Evolutionary conservation across 1,140 invertebrate species (phyloP).

Genomic region (Drosophila melanica): DNA sequence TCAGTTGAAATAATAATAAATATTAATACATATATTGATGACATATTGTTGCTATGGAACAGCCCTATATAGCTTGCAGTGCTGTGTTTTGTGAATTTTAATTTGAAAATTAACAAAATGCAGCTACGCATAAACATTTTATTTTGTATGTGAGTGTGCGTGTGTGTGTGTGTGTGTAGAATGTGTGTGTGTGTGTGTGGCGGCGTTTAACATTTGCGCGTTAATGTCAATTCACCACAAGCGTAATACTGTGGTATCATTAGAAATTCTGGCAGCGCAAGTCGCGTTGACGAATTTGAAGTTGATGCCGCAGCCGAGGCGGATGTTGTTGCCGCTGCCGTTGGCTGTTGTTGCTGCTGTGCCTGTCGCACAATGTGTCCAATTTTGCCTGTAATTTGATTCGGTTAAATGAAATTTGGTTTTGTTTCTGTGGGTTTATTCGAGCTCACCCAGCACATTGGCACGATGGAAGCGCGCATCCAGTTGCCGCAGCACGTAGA

Average conservation of each 20-base stretch:
- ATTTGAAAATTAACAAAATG: constrained; percentile 20
- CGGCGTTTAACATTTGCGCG: constrained; percentile 60
- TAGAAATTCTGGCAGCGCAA: constrained; percentile 66
- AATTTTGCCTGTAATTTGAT: constrained; percentile 63
- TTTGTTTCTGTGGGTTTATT: too few relatives aligned
- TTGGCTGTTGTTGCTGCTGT: constrained; percentile 39
- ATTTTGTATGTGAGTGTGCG: constrained; percentile 15
- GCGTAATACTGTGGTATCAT: constrained; percentile 82
- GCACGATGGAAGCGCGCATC: constrained; percentile 70
- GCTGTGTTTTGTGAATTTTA: constrained; percentile 11
- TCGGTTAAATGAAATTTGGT: background rate
- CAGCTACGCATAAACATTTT: constrained; percentile 43
- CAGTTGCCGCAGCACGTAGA: constrained; percentile 61
- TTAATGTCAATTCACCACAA: constrained; percentile 70
- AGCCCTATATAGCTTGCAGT: background rate
- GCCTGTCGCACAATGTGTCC: constrained; percentile 75
- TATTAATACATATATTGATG: background rate
- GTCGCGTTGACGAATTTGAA: constrained; percentile 44
- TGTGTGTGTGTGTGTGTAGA: constrained; percentile 22
- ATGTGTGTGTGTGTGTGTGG: constrained; percentile 16
- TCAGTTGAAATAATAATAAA: constrained; percentile 11
- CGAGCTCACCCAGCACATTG: constrained; percentile 70
- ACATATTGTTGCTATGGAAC: constrained; percentile 8
- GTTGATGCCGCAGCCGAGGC: constrained; percentile 46
- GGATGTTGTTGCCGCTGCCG: constrained; percentile 23